Percentiles rank a stretch among this genome's conserved stretches.
phyloP scores from a whole-genome alignment of 1,140 invertebrate species.

The Tetramorium parvispinum region DNA sequence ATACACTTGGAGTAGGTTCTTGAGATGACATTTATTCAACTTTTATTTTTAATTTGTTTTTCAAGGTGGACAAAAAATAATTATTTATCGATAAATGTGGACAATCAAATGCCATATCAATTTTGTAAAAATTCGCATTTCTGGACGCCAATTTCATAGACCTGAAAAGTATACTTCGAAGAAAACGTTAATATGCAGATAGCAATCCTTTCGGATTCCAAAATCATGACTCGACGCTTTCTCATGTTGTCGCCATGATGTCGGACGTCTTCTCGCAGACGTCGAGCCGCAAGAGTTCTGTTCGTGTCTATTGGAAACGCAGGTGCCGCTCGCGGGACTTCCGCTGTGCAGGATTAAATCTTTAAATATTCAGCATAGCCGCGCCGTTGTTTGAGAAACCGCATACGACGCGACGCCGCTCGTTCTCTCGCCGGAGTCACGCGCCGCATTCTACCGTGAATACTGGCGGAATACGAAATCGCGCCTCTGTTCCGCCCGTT shows the following conservation, averaged over 20 bases:
- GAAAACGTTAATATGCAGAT: not conserved
- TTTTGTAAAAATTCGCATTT: no score
- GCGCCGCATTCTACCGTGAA: slow-evolving; percentile 51
- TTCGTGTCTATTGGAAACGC: slow-evolving; percentile 38
- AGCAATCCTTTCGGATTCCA: not conserved
- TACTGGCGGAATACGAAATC: slow-evolving; percentile 66
- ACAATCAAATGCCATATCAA: no score
- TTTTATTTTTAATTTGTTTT: no score
- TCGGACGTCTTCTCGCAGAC: not conserved
- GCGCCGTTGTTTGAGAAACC: slow-evolving; percentile 38
- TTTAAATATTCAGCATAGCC: slow-evolving; percentile 60
- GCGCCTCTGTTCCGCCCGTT: slow-evolving; percentile 5
- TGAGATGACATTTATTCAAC: no score
- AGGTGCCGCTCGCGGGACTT: slow-evolving; percentile 41
- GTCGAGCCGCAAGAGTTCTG: not conserved
- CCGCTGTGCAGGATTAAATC: slow-evolving; percentile 48
- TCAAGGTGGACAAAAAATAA: no score
- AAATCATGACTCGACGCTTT: not conserved
- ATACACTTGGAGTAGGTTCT: no score
- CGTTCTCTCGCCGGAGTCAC: slow-evolving; percentile 53
- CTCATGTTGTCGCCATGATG: not conserved
- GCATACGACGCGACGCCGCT: slow-evolving; percentile 1
- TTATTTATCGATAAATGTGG: no score
- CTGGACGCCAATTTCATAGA: no score
- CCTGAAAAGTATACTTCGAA: no score